phyloP scores from a whole-genome alignment of 1,140 invertebrate species.

The Semibalanus balanoides region DNA sequence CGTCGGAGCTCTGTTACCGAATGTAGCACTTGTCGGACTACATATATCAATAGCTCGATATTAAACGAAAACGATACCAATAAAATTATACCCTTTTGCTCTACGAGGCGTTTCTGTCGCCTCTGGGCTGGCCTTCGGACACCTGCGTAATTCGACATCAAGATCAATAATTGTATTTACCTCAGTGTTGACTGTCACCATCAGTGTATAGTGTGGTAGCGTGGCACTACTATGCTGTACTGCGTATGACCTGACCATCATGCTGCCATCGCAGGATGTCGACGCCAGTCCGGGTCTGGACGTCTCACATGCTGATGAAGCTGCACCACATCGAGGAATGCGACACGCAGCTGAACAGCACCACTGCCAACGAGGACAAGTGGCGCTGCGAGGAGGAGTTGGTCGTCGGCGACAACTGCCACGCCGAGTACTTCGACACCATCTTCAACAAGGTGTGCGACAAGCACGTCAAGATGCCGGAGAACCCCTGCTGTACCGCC shows the following conservation, averaged over 20 bases:
- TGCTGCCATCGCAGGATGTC: background rate
- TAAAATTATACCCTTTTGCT: too few relatives aligned
- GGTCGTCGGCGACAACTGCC: background rate
- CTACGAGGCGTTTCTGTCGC: too few relatives aligned
- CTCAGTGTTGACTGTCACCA: too few relatives aligned
- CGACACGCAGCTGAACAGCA: background rate
- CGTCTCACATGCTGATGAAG: conserved; percentile 1
- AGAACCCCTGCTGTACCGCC: background rate
- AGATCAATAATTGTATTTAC: too few relatives aligned
- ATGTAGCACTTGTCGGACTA: too few relatives aligned
- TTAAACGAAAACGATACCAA: too few relatives aligned
- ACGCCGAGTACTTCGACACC: conserved; percentile 4
- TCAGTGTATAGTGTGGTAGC: too few relatives aligned
- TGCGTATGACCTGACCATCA: background rate
- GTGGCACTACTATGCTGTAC: too few relatives aligned
- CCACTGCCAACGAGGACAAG: background rate
- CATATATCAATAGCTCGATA: too few relatives aligned
- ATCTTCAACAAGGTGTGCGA: conserved; percentile 6
- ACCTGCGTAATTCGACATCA: too few relatives aligned
- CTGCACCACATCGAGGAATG: conserved; percentile 4
- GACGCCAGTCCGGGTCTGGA: background rate
- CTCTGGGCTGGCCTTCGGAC: too few relatives aligned
- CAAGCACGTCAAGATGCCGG: background rate
- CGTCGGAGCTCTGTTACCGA: too few relatives aligned
- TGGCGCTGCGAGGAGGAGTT: conserved; percentile 3